Evolutionary conservation across 2,797 vertebrate genomes (phyloP).

Genomic region (Cephalopachus bancanus): DNA sequence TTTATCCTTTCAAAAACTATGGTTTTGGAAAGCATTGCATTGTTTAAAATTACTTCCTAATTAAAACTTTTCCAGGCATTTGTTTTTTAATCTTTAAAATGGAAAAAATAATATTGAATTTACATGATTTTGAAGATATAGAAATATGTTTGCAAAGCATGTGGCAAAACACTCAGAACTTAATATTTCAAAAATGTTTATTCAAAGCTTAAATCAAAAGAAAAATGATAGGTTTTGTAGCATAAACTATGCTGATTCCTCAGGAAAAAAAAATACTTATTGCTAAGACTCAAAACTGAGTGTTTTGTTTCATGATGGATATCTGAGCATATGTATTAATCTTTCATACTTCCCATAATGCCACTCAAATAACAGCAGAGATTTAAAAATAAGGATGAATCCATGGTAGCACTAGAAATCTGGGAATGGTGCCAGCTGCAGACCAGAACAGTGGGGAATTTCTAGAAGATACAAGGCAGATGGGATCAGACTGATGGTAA

Average conservation of each 20-base stretch:
- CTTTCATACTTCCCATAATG: constrained; percentile 32
- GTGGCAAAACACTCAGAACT: background rate
- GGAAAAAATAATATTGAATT: constrained; percentile 41
- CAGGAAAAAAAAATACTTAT: background rate
- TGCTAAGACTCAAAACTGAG: constrained; percentile 26
- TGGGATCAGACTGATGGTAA: constrained; percentile 12
- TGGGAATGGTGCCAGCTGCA: constrained; percentile 14
- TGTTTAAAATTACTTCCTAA: constrained; percentile 52
- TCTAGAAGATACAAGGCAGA: constrained; percentile 51
- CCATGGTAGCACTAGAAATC: constrained; percentile 56
- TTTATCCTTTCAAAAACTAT: constrained; percentile 17
- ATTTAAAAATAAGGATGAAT: constrained; percentile 76
- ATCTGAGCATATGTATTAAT: constrained; percentile 54
- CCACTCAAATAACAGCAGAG: constrained; percentile 60
- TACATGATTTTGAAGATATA: background rate
- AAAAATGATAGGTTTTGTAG: background rate
- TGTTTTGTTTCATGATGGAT: constrained; percentile 20
- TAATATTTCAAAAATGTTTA: constrained; percentile 44
- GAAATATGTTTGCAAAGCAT: background rate
- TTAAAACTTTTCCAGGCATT: constrained; percentile 21
- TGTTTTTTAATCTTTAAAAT: constrained; percentile 18
- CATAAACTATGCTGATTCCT: background rate
- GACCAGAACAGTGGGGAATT: constrained; percentile 26
- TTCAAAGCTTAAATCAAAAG: constrained; percentile 46
- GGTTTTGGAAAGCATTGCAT: background rate